Conservation (phyloP, 2,113 vertebrate genomes). For the Gorsachius goisagi region DNA sequence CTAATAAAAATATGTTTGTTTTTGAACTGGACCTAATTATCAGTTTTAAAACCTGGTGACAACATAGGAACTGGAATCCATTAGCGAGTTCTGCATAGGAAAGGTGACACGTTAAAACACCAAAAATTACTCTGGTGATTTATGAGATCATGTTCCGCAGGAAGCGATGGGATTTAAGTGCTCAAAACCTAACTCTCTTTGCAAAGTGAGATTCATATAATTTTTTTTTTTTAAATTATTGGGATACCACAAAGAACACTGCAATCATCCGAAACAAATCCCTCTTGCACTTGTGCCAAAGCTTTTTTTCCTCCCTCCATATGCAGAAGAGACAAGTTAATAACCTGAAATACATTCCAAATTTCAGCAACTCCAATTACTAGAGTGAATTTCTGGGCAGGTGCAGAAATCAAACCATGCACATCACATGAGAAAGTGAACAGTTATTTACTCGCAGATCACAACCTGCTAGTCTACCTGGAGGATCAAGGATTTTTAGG, state of each 20-base stretch:
- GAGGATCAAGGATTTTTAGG: neutral
- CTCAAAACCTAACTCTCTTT: neutral
- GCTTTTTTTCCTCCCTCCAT: neutral
- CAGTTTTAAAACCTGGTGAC: neutral
- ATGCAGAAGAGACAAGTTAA: neutral
- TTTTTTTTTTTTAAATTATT: neutral
- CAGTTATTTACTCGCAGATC: neutral
- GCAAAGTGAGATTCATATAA: neutral
- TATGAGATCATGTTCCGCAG: neutral
- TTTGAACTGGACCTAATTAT: conserved; percentile 7
- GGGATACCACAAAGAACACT: neutral
- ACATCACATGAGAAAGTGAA: neutral
- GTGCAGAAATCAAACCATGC: neutral
- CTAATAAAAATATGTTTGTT: conserved; percentile 20
- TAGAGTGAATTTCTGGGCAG: neutral
- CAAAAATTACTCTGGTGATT: neutral
- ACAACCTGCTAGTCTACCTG: neutral
- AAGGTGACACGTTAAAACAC: neutral
- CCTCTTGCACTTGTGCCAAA: neutral
- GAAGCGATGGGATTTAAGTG: neutral
- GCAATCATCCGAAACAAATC: conserved; percentile 1
- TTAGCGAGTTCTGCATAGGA: neutral
- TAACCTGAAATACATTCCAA: neutral
- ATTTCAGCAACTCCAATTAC: neutral
- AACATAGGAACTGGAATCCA: neutral